Percentiles rank a stretch among this genome's conserved stretches.
Conservation (phyloP, 1,140 invertebrate species). For the Antheraea pernyi region DNA sequence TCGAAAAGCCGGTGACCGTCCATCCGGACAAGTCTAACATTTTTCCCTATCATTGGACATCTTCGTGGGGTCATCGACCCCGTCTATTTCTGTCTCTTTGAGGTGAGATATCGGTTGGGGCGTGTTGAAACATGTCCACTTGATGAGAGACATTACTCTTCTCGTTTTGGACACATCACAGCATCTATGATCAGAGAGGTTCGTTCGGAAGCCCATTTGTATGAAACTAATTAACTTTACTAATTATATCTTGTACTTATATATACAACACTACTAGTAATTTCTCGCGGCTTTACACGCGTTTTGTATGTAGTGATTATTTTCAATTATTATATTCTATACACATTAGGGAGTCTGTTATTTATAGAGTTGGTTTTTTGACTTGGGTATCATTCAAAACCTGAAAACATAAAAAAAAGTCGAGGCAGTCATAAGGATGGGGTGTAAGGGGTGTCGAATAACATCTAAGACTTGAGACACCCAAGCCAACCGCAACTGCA, state of each 20-base stretch:
- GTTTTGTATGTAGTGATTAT: no score
- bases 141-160: neutral
- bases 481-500: no score
- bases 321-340: no score
- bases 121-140: constrained; percentile 15
- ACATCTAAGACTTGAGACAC: no score
- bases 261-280: no score
- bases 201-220: neutral
- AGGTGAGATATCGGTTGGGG: constrained; percentile 34
- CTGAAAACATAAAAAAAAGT: no score
- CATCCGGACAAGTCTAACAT: constrained; percentile 4
- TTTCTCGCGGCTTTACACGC: no score
- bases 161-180: neutral
- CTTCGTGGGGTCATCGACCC: constrained; percentile 34
- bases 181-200: neutral
- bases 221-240: neutral
- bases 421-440: no score
- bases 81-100: constrained; percentile 49
- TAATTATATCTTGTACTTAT: neutral
- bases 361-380: no score
- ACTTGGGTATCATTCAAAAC: no score
- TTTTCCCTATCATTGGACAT: constrained; percentile 3
- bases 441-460: no score
- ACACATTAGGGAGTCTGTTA: no score
- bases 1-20: constrained; percentile 7